Conservation (phyloP, 1,140 invertebrate genomes). For the Chlorops oryzae region DNA sequence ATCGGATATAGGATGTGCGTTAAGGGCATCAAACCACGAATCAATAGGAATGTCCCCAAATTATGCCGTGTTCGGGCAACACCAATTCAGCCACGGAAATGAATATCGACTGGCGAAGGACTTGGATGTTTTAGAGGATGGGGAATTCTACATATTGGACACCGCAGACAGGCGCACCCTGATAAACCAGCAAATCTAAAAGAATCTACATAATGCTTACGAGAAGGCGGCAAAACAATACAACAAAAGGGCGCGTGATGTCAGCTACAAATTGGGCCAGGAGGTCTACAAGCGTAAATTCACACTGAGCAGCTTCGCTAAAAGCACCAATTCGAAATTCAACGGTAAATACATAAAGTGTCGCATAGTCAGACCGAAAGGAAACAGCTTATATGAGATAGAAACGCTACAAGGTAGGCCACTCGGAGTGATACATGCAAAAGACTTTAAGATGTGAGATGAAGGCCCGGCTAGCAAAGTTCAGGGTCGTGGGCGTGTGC, state of each 20-base stretch:
- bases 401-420: not conserved
- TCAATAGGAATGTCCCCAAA: not conserved
- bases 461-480: too few relatives aligned
- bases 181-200: not conserved
- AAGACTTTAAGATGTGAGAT: too few relatives aligned
- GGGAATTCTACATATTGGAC: not conserved
- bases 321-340: not conserved
- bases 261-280: not conserved
- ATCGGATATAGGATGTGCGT: not conserved
- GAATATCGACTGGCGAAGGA: not conserved
- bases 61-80: not conserved
- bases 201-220: not conserved
- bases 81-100: not conserved
- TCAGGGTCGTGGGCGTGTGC: too few relatives aligned
- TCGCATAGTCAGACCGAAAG: not conserved
- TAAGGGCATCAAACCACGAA: not conserved
- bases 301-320: not conserved
- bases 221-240: too few relatives aligned
- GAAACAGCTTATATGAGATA: not conserved
- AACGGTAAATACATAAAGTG: not conserved
- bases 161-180: not conserved
- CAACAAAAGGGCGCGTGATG: not conserved
- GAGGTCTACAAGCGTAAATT: not conserved
- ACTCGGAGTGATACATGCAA: too few relatives aligned
- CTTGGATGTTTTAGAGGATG: not conserved